These are phyloP conservation scores for Tiaroga cobitis DNA, from an alignment of 2,797 vertebrate genomes.

Conservation along the genomic window DNA sequence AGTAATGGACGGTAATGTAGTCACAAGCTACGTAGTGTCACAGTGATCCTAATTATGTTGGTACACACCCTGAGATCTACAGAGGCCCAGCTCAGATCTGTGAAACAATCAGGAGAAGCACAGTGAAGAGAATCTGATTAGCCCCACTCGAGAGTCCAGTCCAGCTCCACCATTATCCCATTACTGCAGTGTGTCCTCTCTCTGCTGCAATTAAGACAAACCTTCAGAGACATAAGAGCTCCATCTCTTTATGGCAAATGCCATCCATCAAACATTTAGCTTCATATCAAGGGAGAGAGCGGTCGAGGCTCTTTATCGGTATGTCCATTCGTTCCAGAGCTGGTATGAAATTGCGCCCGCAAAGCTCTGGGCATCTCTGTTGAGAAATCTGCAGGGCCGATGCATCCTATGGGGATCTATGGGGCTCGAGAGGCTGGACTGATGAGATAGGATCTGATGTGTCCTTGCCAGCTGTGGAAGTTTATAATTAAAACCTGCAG, in stretches of 20 bases:
- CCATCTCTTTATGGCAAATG: conserved; percentile 73
- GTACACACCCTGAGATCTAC: conserved; percentile 39
- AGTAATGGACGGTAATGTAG: conserved; percentile 42
- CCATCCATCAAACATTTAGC: conserved; percentile 77
- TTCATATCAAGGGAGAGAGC: conserved; percentile 72
- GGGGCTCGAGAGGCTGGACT: conserved; percentile 39
- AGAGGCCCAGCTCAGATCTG: conserved; percentile 46
- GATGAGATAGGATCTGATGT: conserved; percentile 62
- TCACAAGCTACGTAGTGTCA: conserved; percentile 34
- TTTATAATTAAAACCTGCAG: conserved; percentile 64
- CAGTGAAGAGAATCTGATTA: conserved; percentile 76
- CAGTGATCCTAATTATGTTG: conserved; percentile 46
- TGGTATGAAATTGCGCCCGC: neutral
- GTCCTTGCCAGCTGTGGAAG: conserved; percentile 61
- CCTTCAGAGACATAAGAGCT: conserved; percentile 75
- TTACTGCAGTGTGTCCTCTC: conserved; percentile 78
- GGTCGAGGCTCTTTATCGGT: conserved; percentile 53
- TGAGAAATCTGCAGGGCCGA: conserved; percentile 6
- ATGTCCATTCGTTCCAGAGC: conserved; percentile 47
- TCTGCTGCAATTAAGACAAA: conserved; percentile 81
- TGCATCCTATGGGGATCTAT: conserved; percentile 28
- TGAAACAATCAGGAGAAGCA: conserved; percentile 64
- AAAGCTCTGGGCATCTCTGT: conserved; percentile 37
- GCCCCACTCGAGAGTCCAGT: conserved; percentile 68
- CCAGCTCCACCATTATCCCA: conserved; percentile 82